Conservation (phyloP, 2,113 vertebrate genomes). For the Bos taurus region ARS-UCD2.0 NC_037329.1:98583001-98583500, state of each 20-base stretch:
- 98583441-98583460: constrained; percentile 74
- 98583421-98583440: constrained; percentile 73
- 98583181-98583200: constrained; percentile 70
- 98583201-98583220: constrained; percentile 79
- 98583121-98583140: constrained; percentile 34
- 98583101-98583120: constrained; percentile 25
- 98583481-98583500: constrained; percentile 69
- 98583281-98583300: constrained; percentile 68
- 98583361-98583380: constrained; percentile 75
- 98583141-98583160: constrained; percentile 54
- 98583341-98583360: constrained; percentile 80
- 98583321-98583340: constrained; percentile 80
- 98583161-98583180: constrained; percentile 76
- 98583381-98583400: constrained; percentile 74
- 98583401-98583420: constrained; percentile 75
- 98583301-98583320: constrained; percentile 75
- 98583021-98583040: neutral
- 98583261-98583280: constrained; percentile 49
- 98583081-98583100: constrained; percentile 48
- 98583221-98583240: constrained; percentile 60
- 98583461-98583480: constrained; percentile 70
- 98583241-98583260: constrained; percentile 53
- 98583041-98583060: constrained; percentile 1
- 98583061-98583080: neutral
- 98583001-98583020: constrained; percentile 34